Evolutionary conservation across 2,113 vertebrate species (phyloP).

Genomic region (Mastomys natalensis): DNA sequence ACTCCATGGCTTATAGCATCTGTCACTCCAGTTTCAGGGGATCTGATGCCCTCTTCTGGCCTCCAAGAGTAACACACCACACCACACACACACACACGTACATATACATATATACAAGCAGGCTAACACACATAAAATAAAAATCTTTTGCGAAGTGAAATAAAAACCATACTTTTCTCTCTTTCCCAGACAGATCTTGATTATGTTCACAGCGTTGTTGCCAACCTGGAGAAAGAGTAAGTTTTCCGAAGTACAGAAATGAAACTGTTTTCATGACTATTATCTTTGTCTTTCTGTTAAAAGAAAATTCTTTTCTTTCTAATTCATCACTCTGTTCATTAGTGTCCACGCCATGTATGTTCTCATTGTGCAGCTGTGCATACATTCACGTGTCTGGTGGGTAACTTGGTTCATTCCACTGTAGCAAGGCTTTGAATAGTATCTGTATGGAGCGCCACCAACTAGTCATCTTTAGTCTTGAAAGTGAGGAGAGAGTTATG

Average conservation of each 20-base stretch:
- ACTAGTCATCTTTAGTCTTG: not conserved
- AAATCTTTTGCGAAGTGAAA: not conserved
- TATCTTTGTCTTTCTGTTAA: slow-evolving; percentile 32
- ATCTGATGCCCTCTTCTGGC: not conserved
- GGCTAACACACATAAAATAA: not conserved
- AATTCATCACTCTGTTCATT: slow-evolving; percentile 12
- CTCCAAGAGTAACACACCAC: not conserved
- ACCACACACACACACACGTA: not conserved
- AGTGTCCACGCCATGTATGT: not conserved
- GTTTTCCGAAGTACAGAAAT: slow-evolving; percentile 80
- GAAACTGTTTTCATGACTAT: slow-evolving; percentile 14
- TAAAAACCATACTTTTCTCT: slow-evolving; percentile 62
- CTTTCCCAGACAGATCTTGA: slow-evolving; percentile 93
- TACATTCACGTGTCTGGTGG: not conserved
- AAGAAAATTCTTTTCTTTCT: not conserved
- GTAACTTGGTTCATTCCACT: not conserved
- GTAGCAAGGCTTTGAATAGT: not conserved
- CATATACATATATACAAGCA: not conserved
- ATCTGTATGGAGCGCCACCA: not conserved
- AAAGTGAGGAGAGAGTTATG: not conserved
- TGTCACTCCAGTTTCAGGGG: not conserved
- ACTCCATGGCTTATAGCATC: not conserved
- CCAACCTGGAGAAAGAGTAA: slow-evolving; percentile 97
- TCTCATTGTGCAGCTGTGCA: not conserved
- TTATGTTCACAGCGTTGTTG: slow-evolving; percentile 94